These are phyloP conservation scores for Cynopterus brachyotis DNA, from an alignment of 2,113 vertebrate genomes.

Conservation along the genomic window DNA sequence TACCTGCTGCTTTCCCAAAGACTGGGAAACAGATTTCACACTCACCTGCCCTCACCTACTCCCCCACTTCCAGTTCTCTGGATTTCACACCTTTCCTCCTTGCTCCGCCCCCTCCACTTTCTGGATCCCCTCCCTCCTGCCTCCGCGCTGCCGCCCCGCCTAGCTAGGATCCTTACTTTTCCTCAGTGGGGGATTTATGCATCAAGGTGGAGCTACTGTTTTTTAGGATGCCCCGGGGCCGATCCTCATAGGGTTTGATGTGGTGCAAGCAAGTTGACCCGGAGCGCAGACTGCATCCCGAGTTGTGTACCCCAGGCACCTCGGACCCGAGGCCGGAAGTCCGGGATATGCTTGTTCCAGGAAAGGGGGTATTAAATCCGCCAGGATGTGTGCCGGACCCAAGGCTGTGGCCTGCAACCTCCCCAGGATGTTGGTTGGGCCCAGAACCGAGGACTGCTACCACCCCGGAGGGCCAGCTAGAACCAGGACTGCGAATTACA, in stretches of 20 bases:
- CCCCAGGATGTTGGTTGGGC: neutral
- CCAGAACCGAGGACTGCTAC: neutral
- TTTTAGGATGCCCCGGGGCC: conserved; percentile 64
- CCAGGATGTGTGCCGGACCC: neutral
- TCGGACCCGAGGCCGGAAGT: neutral
- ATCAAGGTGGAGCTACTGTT: neutral
- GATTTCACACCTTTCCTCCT: neutral
- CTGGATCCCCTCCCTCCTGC: neutral
- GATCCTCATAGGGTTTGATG: neutral
- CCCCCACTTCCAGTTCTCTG: neutral
- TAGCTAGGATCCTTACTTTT: conserved; percentile 42
- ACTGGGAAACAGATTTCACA: neutral
- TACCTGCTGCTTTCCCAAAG: neutral
- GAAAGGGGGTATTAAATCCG: neutral
- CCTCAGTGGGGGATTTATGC: neutral
- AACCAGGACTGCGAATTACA: neutral
- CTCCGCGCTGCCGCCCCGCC: neutral
- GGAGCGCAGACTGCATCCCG: neutral
- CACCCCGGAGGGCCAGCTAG: neutral
- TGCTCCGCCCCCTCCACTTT: neutral
- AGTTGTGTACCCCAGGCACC: neutral
- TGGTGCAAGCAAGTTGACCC: neutral
- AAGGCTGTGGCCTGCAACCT: neutral
- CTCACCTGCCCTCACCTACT: neutral
- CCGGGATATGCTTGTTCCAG: neutral